These are phyloP conservation scores for Caenorhabditis sp. DNA, from an alignment of 2,888 invertebrate species.

Conservation along the genomic window DNA sequence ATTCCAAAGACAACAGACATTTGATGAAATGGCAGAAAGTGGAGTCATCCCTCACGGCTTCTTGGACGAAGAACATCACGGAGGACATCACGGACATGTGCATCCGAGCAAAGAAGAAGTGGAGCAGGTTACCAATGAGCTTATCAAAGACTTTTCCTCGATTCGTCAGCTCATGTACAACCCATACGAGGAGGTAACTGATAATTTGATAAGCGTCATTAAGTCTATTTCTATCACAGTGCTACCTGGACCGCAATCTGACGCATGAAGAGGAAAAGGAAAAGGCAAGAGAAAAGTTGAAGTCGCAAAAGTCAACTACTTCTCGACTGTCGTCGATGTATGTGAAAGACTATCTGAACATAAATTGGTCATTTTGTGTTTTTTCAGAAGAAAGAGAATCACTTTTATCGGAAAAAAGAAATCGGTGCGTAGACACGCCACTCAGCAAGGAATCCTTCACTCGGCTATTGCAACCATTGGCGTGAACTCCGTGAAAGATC, in stretches of 20 bases:
- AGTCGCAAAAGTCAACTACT: constrained; percentile 57
- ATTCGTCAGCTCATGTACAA: constrained; percentile 75
- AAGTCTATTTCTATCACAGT: constrained; percentile 65
- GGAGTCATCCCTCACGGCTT: constrained; percentile 67
- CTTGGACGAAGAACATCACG: constrained; percentile 69
- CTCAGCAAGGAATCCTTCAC: constrained; percentile 69
- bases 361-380: too few species aligned
- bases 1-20: constrained; percentile 72
- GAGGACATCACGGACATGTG: constrained; percentile 19
- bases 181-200: constrained; percentile 65
- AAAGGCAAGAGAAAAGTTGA: constrained; percentile 60
- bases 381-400: constrained; percentile 59
- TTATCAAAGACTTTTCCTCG: constrained; percentile 73
- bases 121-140: constrained; percentile 71
- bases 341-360: constrained; percentile 9
- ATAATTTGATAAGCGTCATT: constrained; percentile 19
- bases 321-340: constrained; percentile 45
- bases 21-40: constrained; percentile 77
- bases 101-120: constrained; percentile 59
- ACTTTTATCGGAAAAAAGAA: constrained; percentile 61
- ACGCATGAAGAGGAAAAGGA: constrained; percentile 75
- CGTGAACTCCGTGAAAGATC: constrained; percentile 64
- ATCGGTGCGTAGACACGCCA: constrained; percentile 56
- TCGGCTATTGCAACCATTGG: constrained; percentile 70
- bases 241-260: constrained; percentile 78